Evolutionary conservation across 2,888 invertebrate species (phyloP).

Genomic region (Andrena camellia): DNA sequence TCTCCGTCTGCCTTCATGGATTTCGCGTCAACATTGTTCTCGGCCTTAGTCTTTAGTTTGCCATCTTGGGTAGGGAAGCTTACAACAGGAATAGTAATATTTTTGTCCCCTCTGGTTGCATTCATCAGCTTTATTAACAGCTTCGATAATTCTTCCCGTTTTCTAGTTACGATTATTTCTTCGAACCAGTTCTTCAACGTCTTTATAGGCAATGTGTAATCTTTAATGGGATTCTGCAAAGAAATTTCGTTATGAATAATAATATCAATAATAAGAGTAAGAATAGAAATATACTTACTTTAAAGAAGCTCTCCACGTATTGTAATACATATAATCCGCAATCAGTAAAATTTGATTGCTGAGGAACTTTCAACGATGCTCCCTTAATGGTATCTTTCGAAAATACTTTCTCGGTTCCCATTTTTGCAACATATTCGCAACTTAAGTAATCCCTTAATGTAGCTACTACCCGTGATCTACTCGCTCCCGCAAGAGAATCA

Average conservation of each 20-base stretch:
- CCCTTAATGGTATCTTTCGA: conserved; percentile 95
- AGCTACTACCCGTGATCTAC: conserved; percentile 93
- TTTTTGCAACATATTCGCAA: conserved; percentile 93
- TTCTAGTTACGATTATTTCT: conserved; percentile 92
- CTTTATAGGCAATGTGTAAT: conserved; percentile 94
- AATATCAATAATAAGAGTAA: too few species aligned
- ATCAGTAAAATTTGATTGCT: conserved; percentile 98
- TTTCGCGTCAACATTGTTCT: conserved; percentile 73
- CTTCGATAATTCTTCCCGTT: conserved; percentile 94
- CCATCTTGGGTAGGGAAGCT: conserved; percentile 92
- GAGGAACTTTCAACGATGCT: conserved; percentile 96
- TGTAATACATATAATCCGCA: conserved; percentile 98
- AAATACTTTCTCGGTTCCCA: conserved; percentile 89
- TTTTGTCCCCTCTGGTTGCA: conserved; percentile 89
- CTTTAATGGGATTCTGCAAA: conserved; percentile 92
- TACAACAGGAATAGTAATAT: conserved; percentile 89
- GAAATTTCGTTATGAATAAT: neutral
- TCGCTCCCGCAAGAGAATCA: conserved; percentile 94
- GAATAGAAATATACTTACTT: conserved; percentile 86
- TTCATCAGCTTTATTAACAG: conserved; percentile 92
- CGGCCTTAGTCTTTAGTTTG: conserved; percentile 81
- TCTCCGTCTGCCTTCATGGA: conserved; percentile 64
- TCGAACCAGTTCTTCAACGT: conserved; percentile 95
- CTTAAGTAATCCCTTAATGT: conserved; percentile 96
- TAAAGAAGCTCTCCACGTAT: conserved; percentile 98